Evolutionary conservation across 2,888 invertebrate species (phyloP), one percentile per base, ranked within the genome.

Genomic region (Linyphia triangularis): DNA sequence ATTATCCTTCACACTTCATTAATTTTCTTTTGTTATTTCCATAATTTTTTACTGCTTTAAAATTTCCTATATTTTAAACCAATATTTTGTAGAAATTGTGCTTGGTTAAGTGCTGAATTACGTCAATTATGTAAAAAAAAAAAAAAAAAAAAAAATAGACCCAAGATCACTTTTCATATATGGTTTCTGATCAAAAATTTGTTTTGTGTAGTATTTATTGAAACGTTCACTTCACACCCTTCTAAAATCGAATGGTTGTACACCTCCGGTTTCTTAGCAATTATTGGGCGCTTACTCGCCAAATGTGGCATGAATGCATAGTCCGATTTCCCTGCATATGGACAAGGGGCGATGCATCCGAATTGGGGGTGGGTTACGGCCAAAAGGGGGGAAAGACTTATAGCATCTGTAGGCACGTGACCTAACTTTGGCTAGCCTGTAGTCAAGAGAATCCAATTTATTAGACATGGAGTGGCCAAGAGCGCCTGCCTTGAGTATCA

Each of bases 361-460:
- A 69, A 51, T 57, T 33, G 33, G 57, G 75, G 67, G 75, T 40
- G 28, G 84, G 43, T 26, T 75, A 43, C 40, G 30, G 57, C 57
- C 51, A 61, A 78, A 85, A 59, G 61, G 33, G 70, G 75, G 59
- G 69, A 69, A 78, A 70, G 61, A 59, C 57, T 61, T 69, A 69
- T 63, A 77, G 72, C 28, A 85, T 61, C 59, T 57, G 65, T 73
- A 24, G n/a, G 81, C 81, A 86, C 81, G 86, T 81, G 86, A 73
- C 65, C 81, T 69, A 73, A 75, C 81, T 79, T 65, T 79, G 67
- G 86, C 26, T 67, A 65, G 81, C 73, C 37, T 63, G 79, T 59
- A 85, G 85, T 70, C 86, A 43, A 79, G 86, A 57, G 81, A 86
- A 81, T 86, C 86, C 86, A 86, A 81, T 81, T 86, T 86, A 86